Base-by-base conservation (phyloP, 2,113 vertebrate species). In the Rattus rattus region DNA sequence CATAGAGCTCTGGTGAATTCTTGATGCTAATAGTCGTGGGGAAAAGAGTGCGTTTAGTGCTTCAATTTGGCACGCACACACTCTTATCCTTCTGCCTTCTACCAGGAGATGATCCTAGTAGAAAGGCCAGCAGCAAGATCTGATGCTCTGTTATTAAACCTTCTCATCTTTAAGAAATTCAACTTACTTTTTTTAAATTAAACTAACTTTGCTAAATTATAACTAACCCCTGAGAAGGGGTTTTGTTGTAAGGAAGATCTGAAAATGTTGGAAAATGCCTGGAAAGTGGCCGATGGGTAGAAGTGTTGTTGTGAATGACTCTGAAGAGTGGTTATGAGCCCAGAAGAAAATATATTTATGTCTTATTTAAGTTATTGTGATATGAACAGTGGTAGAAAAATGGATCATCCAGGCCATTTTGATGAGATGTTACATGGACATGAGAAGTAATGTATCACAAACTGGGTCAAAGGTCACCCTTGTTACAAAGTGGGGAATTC, bases 1-100 rank as follows among this genome's bases (percentile, higher is more conserved):
- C 17, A 13, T 49, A 10, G 26, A 70, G 47, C 43, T 67, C 28
- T 13, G 65, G 22, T 67, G 65, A 67, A 13, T n/a, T n/a, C 33
- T 70, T 70, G 69, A n/a, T 70, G 69, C 69, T 12, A 67, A 67
- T 33, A 67, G 65, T 67, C 17, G 14, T 3, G 28, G 13, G 33
- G 11, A 8, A 49, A 30, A 81, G 22, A 5, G 39, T 59, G 69
- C 56, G n/a, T 43, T 84, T 19, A 24, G 12, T n/a, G n/a, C 7
- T 33, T n/a, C 7, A 5, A 4, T 11, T 1, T 17, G 11, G 6
- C 1, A 28, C 9, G 39, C 54, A 49, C 1, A 17, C 9, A 17
- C 0, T 16, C 24, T 20, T 75, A 9, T 12, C 5, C 33, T 54
- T 80, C 77, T n/a, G 0, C 7, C 22, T 39, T 52, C 52, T 80